These are phyloP conservation scores for Xyrauchen texanus DNA, from an alignment of 2,113 vertebrate species.

Conservation along the genomic window DNA sequence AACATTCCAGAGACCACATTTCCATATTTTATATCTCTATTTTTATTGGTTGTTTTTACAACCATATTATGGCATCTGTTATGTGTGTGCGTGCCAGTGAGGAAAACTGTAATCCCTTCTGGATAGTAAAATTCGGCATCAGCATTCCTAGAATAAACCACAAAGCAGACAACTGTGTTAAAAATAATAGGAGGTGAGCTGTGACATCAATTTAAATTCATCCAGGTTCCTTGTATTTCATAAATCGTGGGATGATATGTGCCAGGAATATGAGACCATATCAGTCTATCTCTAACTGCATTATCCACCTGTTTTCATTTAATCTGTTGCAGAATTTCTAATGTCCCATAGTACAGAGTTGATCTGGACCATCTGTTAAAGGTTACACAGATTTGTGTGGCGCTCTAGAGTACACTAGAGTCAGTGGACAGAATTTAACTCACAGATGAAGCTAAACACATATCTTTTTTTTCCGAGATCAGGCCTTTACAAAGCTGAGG, in stretches of 20 bases:
- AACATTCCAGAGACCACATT: background rate
- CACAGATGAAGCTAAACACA: conserved; percentile 1
- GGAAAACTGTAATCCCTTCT: conserved; percentile 19
- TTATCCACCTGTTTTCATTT: conserved; percentile 29
- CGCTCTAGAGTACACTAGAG: conserved; percentile 4
- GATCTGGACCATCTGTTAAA: conserved; percentile 32
- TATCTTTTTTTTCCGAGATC: conserved; percentile 13
- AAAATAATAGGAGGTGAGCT: conserved; percentile 16
- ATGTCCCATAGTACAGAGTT: background rate
- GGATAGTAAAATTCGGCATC: conserved; percentile 13
- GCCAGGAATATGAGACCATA: conserved; percentile 20
- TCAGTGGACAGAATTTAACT: conserved; percentile 22
- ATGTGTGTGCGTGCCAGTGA: conserved; percentile 4
- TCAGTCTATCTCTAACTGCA: conserved; percentile 3
- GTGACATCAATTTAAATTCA: conserved; percentile 28
- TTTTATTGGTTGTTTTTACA: background rate
- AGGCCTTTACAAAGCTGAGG: conserved; percentile 9
- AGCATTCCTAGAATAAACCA: conserved; percentile 39
- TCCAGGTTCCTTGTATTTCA: background rate
- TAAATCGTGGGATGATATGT: conserved; percentile 9
- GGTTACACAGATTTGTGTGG: conserved; percentile 13
- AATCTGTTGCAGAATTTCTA: conserved; percentile 9
- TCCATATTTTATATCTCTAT: no score
- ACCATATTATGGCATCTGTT: conserved; percentile 20
- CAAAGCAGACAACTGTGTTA: background rate